Conservation (phyloP, 2,113 vertebrate genomes). For the Myxocyprinus asiaticus region DNA sequence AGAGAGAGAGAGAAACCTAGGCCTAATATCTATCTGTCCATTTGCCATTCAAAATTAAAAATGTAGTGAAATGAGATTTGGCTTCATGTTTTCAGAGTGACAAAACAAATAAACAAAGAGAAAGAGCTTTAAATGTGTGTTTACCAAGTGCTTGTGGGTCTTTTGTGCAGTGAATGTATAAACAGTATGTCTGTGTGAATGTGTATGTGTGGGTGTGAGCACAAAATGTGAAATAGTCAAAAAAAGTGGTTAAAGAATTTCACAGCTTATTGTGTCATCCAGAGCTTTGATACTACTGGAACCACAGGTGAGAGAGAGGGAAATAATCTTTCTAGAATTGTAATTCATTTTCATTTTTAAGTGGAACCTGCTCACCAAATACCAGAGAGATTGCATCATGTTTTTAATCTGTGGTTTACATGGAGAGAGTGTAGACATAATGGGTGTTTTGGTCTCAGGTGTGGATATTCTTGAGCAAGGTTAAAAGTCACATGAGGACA, state of each 20-base stretch:
- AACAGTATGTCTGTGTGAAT: not conserved
- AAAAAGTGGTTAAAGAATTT: constrained; percentile 46
- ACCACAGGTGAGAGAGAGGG: constrained; percentile 1
- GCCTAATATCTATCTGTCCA: constrained; percentile 33
- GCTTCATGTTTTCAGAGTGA: constrained; percentile 76
- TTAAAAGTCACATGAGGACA: constrained; percentile 14
- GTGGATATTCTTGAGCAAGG: not conserved
- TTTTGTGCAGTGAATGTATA: not conserved
- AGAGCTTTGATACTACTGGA: constrained; percentile 34
- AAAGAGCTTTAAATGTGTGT: constrained; percentile 52
- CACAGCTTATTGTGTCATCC: constrained; percentile 52
- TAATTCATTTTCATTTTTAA: constrained; percentile 35
- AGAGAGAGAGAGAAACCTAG: constrained; percentile 30
- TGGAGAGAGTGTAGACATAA: not conserved
- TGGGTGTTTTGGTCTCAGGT: not conserved
- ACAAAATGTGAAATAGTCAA: constrained; percentile 24
- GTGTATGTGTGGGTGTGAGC: not conserved
- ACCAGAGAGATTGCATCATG: constrained; percentile 43
- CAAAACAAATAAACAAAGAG: constrained; percentile 75
- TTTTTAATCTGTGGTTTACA: constrained; percentile 22
- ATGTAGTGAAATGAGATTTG: constrained; percentile 62
- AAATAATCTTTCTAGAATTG: constrained; percentile 23
- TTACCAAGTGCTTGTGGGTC: not conserved
- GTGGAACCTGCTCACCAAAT: constrained; percentile 44
- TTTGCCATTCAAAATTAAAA: constrained; percentile 63